Evolutionary conservation across 1,140 invertebrate species (phyloP).

Genomic region (Macrobrachium nipponense): DNA sequence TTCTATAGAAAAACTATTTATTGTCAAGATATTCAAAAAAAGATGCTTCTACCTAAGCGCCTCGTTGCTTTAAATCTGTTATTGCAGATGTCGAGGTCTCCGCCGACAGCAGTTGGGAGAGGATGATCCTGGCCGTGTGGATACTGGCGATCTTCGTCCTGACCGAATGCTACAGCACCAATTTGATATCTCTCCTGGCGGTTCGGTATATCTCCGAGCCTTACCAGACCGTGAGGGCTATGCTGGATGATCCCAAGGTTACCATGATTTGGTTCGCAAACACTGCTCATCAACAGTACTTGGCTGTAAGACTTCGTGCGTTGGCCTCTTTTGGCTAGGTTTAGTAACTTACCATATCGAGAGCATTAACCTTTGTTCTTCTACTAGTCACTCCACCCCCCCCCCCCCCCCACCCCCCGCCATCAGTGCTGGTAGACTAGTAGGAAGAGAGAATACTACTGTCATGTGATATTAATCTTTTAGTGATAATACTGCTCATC

Average conservation of each 20-base stretch:
- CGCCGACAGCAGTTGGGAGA: neutral
- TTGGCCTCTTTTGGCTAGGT: too few relatives aligned
- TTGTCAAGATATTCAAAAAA: too few relatives aligned
- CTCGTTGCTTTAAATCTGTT: neutral
- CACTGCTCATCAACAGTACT: neutral
- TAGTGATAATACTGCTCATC: too few relatives aligned
- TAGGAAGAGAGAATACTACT: too few relatives aligned
- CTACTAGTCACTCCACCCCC: too few relatives aligned
- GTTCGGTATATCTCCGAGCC: constrained; percentile 8
- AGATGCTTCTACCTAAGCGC: neutral
- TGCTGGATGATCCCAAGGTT: neutral
- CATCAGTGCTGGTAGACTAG: too few relatives aligned
- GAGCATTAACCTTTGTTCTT: too few relatives aligned
- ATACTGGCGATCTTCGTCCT: neutral
- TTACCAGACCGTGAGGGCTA: constrained; percentile 1
- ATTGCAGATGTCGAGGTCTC: neutral
- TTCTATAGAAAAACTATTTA: too few relatives aligned
- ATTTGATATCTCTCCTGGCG: constrained; percentile 8
- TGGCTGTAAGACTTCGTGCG: neutral
- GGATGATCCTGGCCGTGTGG: neutral
- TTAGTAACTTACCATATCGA: too few relatives aligned
- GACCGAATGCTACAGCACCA: neutral
- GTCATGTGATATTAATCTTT: too few relatives aligned
- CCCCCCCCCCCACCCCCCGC: too few relatives aligned
- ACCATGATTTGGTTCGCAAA: constrained; percentile 11